Evolutionary conservation across 2,797 vertebrate species (phyloP), one percentile per base, ranked within the genome.

Genomic region (Atherinosoma microstoma): DNA sequence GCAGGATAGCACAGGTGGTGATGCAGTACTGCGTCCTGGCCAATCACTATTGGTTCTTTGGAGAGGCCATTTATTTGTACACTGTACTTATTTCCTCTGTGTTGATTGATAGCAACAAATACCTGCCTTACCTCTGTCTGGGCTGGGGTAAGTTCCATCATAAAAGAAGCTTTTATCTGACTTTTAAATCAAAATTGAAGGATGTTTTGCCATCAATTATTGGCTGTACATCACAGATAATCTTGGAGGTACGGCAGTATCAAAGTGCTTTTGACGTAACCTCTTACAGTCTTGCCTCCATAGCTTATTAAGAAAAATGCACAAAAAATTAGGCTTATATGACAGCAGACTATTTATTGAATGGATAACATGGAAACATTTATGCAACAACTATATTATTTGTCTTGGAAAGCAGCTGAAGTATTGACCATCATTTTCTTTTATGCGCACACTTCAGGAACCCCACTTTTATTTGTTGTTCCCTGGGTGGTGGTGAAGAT

Each of bases 11-110:
- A 0, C 95, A 96, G 88, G 94, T 92, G 35, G 72, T 94, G 82
- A 96, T 96, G 95, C 96, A 96, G 73, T 96, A 96, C 86, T 96
- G 95, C 58, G 94, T 96, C 76, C 88, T 96, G 78, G 95, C 95
- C 92, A 96, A 96, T 89, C 95, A 96, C 86, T 96, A 93, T 68
- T 96, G 96, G 95, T 95, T 96, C 88, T 95, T 96, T 64, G 96
- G 95, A 84, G 95, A 96, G 78, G 96, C 95, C 0, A 60, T 96
- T 59, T 96, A 96, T 87, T 88, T 96, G 73, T 93, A 96, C 89
- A 95, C 95, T 54, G 93, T 96, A 65, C 94, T 96, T 3, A 95
- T 96, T 13, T 91, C 95, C 18, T 96, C 95, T 0, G 95, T 96
- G 58, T 94, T 96, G 75, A 93, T 93, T 0, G 92, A 96, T 82